A percentile compares a stretch with the other conserved stretches of the same genome.
Evolutionary conservation across 92 coral and sea anemone species (phyloP).

Genomic region (Actinernus sp.): DNA sequence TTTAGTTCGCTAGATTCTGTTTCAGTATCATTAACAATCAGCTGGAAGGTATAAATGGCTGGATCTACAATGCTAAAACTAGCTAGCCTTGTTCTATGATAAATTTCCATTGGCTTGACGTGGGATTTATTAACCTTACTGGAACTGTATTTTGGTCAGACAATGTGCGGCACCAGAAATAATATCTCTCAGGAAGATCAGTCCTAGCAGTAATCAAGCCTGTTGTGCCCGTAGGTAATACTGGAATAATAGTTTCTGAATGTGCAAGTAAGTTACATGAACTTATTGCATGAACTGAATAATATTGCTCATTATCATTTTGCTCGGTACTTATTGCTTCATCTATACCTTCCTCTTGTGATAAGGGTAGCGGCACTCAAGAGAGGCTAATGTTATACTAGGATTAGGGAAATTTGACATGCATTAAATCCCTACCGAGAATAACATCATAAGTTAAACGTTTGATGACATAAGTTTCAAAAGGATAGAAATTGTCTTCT

Average conservation of each 20-base stretch:
- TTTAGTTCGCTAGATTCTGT: no score
- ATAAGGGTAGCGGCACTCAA: no score
- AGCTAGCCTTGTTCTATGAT: conserved; percentile 33
- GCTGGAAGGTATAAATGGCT: conserved; percentile 17
- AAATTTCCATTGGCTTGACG: conserved; percentile 29
- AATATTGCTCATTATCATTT: conserved; percentile 2
- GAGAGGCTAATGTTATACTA: no score
- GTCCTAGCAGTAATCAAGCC: conserved; percentile 32
- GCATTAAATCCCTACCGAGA: conserved; percentile 41
- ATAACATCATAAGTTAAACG: conserved; percentile 22
- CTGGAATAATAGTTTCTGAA: conserved; percentile 34
- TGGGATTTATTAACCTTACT: conserved; percentile 35
- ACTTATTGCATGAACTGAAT: conserved; percentile 39
- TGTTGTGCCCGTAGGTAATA: conserved; percentile 9
- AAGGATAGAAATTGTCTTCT: conserved; percentile 3
- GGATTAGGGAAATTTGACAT: no score
- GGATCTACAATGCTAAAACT: conserved; percentile 1
- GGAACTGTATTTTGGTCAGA: conserved; percentile 33
- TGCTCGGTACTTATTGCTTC: conserved; percentile 1
- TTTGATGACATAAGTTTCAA: conserved; percentile 3
- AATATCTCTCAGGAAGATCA: conserved; percentile 12
- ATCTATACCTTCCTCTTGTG: background rate
- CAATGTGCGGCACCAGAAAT: no score
- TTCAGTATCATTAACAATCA: no score
- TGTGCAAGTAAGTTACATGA: conserved; percentile 23